Evolutionary conservation across 2,888 invertebrate species (phyloP).

Genomic region (Tetranychus piercei): DNA sequence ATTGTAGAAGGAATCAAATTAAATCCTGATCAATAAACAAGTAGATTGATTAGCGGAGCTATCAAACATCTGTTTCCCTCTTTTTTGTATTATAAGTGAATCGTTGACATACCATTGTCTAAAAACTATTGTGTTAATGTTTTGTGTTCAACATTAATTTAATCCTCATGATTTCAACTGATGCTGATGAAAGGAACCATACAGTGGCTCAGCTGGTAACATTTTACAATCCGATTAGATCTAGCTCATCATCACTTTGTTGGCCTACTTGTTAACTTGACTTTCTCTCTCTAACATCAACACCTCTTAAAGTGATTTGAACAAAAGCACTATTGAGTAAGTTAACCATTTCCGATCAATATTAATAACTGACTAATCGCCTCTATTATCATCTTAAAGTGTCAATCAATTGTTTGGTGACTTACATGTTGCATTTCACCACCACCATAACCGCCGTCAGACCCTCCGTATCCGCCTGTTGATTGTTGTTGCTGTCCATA

Average conservation of each 20-base stretch:
- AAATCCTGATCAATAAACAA: too few species aligned
- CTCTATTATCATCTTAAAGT: neutral
- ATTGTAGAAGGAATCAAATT: too few species aligned
- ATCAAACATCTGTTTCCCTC: too few species aligned
- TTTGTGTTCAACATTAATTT: neutral
- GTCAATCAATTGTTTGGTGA: neutral
- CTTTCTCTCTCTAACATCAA: neutral
- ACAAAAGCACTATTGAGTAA: neutral
- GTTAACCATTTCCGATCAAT: neutral
- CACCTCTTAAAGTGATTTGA: neutral
- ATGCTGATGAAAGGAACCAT: neutral
- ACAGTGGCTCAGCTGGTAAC: neutral
- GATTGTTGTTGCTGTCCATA: constrained; percentile 2
- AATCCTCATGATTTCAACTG: neutral
- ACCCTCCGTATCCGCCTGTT: constrained; percentile 8
- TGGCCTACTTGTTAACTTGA: neutral
- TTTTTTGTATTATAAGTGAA: too few species aligned
- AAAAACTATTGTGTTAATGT: neutral
- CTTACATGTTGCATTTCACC: constrained; percentile 7
- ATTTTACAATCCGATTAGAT: neutral
- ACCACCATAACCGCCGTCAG: constrained; percentile 4
- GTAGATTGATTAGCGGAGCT: too few species aligned
- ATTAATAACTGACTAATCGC: neutral
- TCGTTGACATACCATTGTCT: too few species aligned
- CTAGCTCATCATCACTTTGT: neutral